phyloP scores from a whole-genome alignment of 2,888 invertebrate genomes.

The Drosophila demipolita region DNA sequence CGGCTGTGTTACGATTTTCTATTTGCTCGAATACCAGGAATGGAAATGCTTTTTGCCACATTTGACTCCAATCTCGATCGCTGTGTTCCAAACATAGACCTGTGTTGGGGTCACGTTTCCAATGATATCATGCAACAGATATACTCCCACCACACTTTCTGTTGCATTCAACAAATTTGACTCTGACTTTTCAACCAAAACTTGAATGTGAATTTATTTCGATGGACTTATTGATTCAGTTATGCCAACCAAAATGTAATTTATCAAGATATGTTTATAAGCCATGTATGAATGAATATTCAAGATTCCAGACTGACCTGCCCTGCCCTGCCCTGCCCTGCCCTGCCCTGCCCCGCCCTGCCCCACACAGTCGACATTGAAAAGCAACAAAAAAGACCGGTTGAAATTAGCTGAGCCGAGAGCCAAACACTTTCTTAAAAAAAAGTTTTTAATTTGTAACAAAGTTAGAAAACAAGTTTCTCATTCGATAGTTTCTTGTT shows the following conservation, averaged over 20 bases:
- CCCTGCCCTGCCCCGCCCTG: background rate
- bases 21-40: constrained; percentile 1
- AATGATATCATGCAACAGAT: background rate
- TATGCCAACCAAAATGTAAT: background rate
- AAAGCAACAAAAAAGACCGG: constrained; percentile 18
- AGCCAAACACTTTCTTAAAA: background rate
- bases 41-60: constrained; percentile 40
- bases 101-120: constrained; percentile 8
- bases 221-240: background rate
- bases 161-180: background rate
- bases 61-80: constrained; percentile 5
- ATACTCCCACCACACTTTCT: constrained; percentile 4
- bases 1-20: constrained; percentile 11
- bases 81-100: constrained; percentile 2
- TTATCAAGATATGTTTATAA: background rate
- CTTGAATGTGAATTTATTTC: background rate
- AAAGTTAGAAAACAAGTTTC: background rate
- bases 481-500: background rate
- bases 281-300: background rate
- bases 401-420: constrained; percentile 3
- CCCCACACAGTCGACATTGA: background rate
- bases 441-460: background rate
- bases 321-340: background rate
- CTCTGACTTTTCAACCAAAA: constrained; percentile 2
- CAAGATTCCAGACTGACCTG: background rate